A percentile compares a stretch with the other conserved stretches of the same genome.
phyloP scores from a whole-genome alignment of 2,113 vertebrate genomes.

The Chrysemys picta region DNA sequence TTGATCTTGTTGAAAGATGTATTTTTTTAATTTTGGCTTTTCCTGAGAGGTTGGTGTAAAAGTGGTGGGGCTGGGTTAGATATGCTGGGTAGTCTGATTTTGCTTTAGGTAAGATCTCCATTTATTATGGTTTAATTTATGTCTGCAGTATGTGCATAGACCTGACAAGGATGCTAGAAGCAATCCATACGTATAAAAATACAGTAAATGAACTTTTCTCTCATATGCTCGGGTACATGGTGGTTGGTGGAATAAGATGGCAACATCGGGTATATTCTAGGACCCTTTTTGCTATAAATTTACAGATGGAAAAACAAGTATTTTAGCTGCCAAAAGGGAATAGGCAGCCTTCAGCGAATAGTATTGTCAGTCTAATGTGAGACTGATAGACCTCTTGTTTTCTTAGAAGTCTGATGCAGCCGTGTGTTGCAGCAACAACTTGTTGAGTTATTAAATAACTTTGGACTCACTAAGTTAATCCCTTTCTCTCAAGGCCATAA shows the following conservation, averaged over 20 bases:
- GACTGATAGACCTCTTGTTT: not conserved
- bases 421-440: not conserved
- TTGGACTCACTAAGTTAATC: not conserved
- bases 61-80: slow-evolving; percentile 40
- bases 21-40: not conserved
- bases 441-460: not conserved
- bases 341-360: not conserved
- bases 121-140: not conserved
- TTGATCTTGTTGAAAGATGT: no score
- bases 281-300: not conserved
- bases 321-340: not conserved
- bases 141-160: not conserved
- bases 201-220: not conserved
- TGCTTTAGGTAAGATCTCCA: not conserved
- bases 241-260: not conserved
- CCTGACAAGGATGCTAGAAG: not conserved
- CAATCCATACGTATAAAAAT: not conserved
- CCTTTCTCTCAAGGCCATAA: not conserved
- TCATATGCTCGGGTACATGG: not conserved
- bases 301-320: not conserved
- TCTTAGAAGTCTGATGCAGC: not conserved
- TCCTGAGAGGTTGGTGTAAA: not conserved
- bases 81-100: not conserved
- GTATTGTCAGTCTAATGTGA: not conserved
- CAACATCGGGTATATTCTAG: not conserved